Base-by-base conservation (phyloP, 2,113 vertebrate genomes). In the Apodemus speciosus region DNA sequence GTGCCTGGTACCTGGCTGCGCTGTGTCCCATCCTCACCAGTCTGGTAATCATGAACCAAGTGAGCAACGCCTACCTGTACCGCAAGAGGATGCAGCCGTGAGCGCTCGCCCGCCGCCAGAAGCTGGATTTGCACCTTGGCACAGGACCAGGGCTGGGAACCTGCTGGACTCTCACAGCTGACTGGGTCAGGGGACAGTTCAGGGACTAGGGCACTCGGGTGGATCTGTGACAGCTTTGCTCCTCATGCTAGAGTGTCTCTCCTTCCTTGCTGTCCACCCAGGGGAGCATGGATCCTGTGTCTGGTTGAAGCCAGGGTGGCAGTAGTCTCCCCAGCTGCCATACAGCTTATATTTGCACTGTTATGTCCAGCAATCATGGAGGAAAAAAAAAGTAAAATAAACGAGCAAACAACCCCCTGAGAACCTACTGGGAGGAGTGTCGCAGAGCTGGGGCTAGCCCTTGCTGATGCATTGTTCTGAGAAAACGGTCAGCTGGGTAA, bases 41-140 rank as follows among this genome's bases (percentile, higher is more conserved):
- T 79, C 97, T 99, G 92, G 98, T 99, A 88, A 97, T 99, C 84
- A 99, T 99, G 99, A 99, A 98, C 97, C 99, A 99, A 97, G 99
- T 99, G 89, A 99, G 98, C 97, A 99, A 98, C 0, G 98, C 99
- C 1, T 99, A 99, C 96, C 97, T 99, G 93, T 99, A 99, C 76
- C 99, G 98, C 95, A 99, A 99, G 94, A 98, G 98, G 77, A 97
- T 99, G 85, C 98, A 99, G 97, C 99, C 98, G 25, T 99, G 98
- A 99, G 14, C 71, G 68, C 89, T 69, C 64, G 16, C 51, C 25
- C 53, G 89, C 46, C 43, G 49, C 23, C 13, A 30, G 76, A 66
- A 92, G 77, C 91, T 90, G 89, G 51, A 85, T 88, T 68, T 88
- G 60, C 20, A 72, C 38, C 49, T 89, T 85, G 38, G 64, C 4